Evolutionary conservation across 2,888 invertebrate species (phyloP).

Genomic region (Agrotis segetum): DNA sequence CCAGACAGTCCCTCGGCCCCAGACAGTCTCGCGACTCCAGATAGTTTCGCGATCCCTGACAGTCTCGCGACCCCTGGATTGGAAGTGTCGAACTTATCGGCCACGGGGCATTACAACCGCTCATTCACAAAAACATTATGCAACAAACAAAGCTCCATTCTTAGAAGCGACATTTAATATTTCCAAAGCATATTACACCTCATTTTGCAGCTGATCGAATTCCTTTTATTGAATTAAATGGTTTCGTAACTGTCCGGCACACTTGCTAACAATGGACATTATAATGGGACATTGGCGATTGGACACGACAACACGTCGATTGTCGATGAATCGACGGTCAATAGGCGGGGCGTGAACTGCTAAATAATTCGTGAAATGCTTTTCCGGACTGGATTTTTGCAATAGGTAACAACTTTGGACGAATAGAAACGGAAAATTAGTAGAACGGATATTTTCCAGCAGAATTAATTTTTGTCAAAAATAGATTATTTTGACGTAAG

Average conservation of each 20-base stretch:
- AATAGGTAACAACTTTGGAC: too few species aligned
- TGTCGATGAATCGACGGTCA: slow-evolving; percentile 32
- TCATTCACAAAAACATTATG: slow-evolving; percentile 31
- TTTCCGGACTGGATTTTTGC: slow-evolving; percentile 35
- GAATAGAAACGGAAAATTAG: too few species aligned
- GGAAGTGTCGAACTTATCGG: background rate
- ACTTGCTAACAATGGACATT: slow-evolving; percentile 73
- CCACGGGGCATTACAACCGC: background rate
- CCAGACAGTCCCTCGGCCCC: too few species aligned
- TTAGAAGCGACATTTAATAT: slow-evolving; percentile 47
- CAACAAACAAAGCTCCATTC: slow-evolving; percentile 42
- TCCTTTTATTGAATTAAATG: slow-evolving; percentile 65
- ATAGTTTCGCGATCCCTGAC: too few species aligned
- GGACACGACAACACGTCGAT: slow-evolving; percentile 62
- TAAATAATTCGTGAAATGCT: slow-evolving; percentile 30
- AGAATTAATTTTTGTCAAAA: too few species aligned
- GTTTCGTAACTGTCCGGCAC: slow-evolving; percentile 72
- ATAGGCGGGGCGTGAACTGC: slow-evolving; percentile 19
- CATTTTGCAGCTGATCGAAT: slow-evolving; percentile 54
- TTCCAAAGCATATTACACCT: slow-evolving; percentile 47
- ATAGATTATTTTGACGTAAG: too few species aligned
- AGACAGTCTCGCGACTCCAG: too few species aligned
- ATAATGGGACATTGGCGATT: slow-evolving; percentile 73
- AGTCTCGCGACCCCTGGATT: too few species aligned
- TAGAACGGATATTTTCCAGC: too few species aligned